Evolutionary conservation across 2,113 vertebrate species (phyloP).

Genomic region (Nesoenas mayeri): DNA sequence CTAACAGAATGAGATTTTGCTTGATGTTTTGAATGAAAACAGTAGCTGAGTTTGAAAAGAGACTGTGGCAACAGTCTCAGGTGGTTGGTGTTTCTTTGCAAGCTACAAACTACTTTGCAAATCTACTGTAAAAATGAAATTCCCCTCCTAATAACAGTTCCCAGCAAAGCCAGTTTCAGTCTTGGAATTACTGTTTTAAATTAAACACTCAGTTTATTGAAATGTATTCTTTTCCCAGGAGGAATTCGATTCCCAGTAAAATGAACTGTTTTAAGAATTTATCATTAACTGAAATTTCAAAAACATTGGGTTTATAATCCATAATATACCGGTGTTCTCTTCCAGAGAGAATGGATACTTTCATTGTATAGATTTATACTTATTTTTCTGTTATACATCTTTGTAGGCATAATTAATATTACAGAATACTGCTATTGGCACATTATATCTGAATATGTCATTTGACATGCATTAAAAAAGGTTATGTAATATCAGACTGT

Average conservation of each 20-base stretch:
- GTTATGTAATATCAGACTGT: neutral
- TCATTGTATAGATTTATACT: neutral
- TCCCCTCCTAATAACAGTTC: neutral
- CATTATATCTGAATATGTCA: neutral
- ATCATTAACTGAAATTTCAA: neutral
- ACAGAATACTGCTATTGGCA: neutral
- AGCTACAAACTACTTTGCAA: too few relatives aligned
- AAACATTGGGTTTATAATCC: neutral
- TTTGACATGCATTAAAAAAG: neutral
- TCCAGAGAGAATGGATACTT: neutral
- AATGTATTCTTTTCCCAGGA: neutral
- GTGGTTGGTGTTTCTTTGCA: neutral
- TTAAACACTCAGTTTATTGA: neutral
- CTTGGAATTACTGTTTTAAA: neutral
- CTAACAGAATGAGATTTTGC: neutral
- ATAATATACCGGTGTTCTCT: neutral
- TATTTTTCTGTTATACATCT: neutral
- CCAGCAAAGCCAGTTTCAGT: neutral
- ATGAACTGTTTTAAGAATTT: neutral
- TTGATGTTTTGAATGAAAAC: neutral
- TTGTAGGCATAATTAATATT: neutral
- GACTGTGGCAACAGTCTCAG: neutral
- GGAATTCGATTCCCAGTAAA: neutral
- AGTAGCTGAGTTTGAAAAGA: constrained; percentile 32
- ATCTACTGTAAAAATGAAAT: neutral